phyloP scores from a whole-genome alignment of 2,888 invertebrate species.

The Cosmia pyralina region DNA sequence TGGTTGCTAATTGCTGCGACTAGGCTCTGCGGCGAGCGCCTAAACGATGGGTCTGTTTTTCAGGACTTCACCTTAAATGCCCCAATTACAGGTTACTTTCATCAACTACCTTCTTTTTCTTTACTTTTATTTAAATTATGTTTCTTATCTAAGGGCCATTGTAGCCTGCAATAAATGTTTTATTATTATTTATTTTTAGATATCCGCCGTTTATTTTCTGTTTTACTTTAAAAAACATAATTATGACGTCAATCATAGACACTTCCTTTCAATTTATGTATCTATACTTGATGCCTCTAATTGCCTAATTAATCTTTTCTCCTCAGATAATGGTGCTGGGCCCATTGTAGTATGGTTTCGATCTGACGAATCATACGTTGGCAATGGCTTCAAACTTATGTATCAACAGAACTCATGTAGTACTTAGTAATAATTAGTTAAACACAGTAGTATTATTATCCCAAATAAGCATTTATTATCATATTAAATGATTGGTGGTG shows the following conservation, averaged over 20 bases:
- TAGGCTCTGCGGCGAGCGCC: slow-evolving; percentile 93
- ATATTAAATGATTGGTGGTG: slow-evolving; percentile 11
- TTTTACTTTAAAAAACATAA: no score
- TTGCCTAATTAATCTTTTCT: slow-evolving; percentile 4
- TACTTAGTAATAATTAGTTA: slow-evolving; percentile 26
- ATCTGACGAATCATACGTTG: slow-evolving; percentile 91
- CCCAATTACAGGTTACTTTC: slow-evolving; percentile 91
- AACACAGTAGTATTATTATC: slow-evolving; percentile 1
- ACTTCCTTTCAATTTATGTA: neutral
- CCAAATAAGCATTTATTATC: slow-evolving; percentile 37
- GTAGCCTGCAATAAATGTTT: neutral
- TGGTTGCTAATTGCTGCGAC: slow-evolving; percentile 93
- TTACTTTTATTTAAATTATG: neutral
- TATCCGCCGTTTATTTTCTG: no score
- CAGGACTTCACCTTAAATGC: slow-evolving; percentile 92
- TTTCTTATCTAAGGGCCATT: neutral
- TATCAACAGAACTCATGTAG: slow-evolving; percentile 93
- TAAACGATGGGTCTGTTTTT: slow-evolving; percentile 92
- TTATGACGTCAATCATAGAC: neutral
- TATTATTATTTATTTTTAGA: neutral
- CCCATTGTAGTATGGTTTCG: slow-evolving; percentile 93
- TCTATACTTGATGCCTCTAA: neutral
- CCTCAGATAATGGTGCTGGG: slow-evolving; percentile 92
- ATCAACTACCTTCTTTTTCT: neutral
- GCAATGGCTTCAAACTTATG: slow-evolving; percentile 92